Conservation (phyloP, 2,888 invertebrate species). For the Himalopsyche kuldschensis region DNA sequence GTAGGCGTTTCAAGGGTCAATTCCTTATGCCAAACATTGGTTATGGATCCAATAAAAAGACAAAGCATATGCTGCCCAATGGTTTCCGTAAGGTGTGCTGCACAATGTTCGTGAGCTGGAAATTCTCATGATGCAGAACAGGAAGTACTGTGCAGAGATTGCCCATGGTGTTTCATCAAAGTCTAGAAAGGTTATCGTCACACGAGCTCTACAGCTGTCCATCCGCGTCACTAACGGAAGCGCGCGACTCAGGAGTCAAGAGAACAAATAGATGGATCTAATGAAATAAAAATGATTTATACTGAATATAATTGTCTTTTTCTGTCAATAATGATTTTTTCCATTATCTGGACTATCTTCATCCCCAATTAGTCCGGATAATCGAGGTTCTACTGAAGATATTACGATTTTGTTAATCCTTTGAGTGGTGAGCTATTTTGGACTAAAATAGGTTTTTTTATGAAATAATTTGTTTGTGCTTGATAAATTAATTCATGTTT, state of each 20-base stretch:
- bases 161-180: constrained; percentile 97
- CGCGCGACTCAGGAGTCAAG: constrained; percentile 95
- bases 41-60: constrained; percentile 94
- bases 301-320: too few species aligned
- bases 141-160: constrained; percentile 96
- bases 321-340: too few species aligned
- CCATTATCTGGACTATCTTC: too few species aligned
- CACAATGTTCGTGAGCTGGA: constrained; percentile 83
- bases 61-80: constrained; percentile 95
- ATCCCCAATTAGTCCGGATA: too few species aligned
- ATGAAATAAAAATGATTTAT: too few species aligned
- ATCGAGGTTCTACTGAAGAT: too few species aligned
- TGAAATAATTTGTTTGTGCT: too few species aligned
- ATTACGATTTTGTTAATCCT: too few species aligned
- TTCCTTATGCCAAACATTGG: constrained; percentile 99
- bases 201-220: constrained; percentile 93
- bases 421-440: too few species aligned
- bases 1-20: constrained; percentile 98
- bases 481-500: too few species aligned
- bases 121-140: constrained; percentile 98
- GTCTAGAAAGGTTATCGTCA: constrained; percentile 94
- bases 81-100: constrained; percentile 93
- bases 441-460: too few species aligned
- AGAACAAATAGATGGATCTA: constrained; percentile 86
- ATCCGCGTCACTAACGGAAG: constrained; percentile 95